Evolutionary conservation across 2,888 invertebrate genomes (phyloP).

Genomic region (Epinotia brunnichana): DNA sequence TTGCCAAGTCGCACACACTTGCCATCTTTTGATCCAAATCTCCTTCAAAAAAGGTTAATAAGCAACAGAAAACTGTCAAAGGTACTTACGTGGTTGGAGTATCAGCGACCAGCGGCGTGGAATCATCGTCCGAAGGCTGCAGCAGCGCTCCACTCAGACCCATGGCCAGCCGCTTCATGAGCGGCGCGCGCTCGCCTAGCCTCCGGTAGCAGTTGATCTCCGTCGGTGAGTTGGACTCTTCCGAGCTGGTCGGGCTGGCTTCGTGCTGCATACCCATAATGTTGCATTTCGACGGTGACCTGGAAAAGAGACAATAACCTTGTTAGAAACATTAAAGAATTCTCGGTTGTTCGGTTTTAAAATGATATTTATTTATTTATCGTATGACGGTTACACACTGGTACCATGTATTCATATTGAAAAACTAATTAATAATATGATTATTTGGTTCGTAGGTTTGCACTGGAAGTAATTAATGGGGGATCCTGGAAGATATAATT

Average conservation of each 20-base stretch:
- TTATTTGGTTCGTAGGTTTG: no score
- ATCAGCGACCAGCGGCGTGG: slow-evolving; percentile 89
- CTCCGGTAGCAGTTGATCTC: slow-evolving; percentile 93
- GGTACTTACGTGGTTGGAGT: slow-evolving; percentile 82
- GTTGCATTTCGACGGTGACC: slow-evolving; percentile 74
- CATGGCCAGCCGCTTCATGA: slow-evolving; percentile 90
- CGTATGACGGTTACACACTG: no score
- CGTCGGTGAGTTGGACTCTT: slow-evolving; percentile 94
- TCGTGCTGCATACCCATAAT: slow-evolving; percentile 72
- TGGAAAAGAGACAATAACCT: slow-evolving; percentile 50
- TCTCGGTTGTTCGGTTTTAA: no score
- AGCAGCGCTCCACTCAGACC: slow-evolving; percentile 86
- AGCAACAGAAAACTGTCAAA: not conserved
- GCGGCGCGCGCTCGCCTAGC: slow-evolving; percentile 89
- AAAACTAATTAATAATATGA: no score
- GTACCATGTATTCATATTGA: no score
- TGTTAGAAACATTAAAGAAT: not conserved
- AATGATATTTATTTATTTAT: no score
- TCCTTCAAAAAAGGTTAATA: not conserved
- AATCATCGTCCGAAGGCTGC: slow-evolving; percentile 85
- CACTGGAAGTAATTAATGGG: no score
- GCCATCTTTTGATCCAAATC: not conserved
- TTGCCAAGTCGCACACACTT: not conserved
- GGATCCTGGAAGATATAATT: no score
- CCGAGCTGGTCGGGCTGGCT: slow-evolving; percentile 87